Evolutionary conservation across 2,113 vertebrate species (phyloP), one percentile per base, ranked within the genome.

Genomic region (Bombycilla garrulus): DNA sequence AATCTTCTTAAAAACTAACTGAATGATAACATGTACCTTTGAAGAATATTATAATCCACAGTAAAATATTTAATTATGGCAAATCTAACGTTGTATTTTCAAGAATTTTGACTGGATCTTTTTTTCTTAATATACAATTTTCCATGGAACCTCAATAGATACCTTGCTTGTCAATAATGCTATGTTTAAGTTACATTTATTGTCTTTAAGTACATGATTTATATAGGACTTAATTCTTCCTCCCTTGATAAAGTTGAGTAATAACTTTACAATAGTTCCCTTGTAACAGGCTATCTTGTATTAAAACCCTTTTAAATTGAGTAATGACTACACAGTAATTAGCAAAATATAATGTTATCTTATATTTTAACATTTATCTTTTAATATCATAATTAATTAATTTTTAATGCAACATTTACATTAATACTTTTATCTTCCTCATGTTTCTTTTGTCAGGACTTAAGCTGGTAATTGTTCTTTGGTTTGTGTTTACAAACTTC

Each of bases 401-500:
- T 87, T 57, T 81, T 84, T 70, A 58, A 76, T 94, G 40, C 31
- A 86, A 64, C 48, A 45, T 57, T 92, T 56, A 20, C 64, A 73
- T 58, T 44, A 86, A 28, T 85, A 66, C 40, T 93, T 91, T 81
- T 94, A 51, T 91, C 66, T 28, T 69, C 38, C 15, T 65, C 8
- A 1, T 86, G 35, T 42, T 92, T 78, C 42, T 87, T 86, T 92
- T 94, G 74, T 48, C 78, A 81, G n/a, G 12, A 38, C 58, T 76
- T 85, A 73, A 38, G 15, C 11, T 86, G 31, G 13, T 53, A 94
- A 90, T 91, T 95, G 80, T 82, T 93, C 70, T 73, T 91, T 93
- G 54, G 33, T 90, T 23, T 50, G 15, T 88, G 60, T 77, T 96
- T 96, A 82, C 60, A 83, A 95, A 93, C 60, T 92, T 80, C 76